These are phyloP conservation scores for Fistularia commersonii DNA, from an alignment of 2,797 vertebrate species.

Conservation along the genomic window DNA sequence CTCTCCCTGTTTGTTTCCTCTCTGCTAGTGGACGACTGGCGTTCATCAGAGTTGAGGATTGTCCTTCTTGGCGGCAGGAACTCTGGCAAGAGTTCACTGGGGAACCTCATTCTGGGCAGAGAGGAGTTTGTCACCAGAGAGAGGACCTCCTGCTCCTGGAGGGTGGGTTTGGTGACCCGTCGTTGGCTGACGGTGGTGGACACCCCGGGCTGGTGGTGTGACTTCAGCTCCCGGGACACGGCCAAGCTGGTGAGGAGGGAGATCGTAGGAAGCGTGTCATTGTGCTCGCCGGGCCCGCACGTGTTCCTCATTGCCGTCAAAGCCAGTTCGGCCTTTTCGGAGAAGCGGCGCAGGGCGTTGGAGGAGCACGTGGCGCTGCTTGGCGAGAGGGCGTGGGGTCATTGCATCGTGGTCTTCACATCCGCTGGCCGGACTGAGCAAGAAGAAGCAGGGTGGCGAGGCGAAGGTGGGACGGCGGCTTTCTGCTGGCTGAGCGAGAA, in stretches of 20 bases:
- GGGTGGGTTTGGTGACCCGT: constrained; percentile 34
- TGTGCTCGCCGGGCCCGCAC: constrained; percentile 70
- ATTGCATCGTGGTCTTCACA: constrained; percentile 57
- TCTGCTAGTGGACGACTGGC: constrained; percentile 28
- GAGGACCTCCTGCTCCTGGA: constrained; percentile 52
- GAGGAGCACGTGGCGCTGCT: constrained; percentile 65
- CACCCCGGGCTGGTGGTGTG: constrained; percentile 75
- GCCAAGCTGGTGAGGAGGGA: constrained; percentile 60
- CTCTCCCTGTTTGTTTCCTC: not conserved
- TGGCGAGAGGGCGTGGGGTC: constrained; percentile 50
- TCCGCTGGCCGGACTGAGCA: not conserved
- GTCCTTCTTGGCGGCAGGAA: constrained; percentile 72
- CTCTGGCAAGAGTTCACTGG: constrained; percentile 64
- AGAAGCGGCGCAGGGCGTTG: constrained; percentile 49
- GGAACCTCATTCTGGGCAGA: constrained; percentile 63
- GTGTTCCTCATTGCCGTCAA: constrained; percentile 70
- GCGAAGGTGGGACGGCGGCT: constrained; percentile 1
- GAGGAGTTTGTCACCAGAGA: constrained; percentile 63
- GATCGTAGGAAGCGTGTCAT: constrained; percentile 54
- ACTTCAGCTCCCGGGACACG: constrained; percentile 53
- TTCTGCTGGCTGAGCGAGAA: constrained; percentile 51
- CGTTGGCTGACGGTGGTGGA: constrained; percentile 67
- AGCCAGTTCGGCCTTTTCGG: constrained; percentile 58
- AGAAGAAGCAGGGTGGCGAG: not conserved
- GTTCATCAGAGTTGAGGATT: constrained; percentile 45